Percentiles rank a stretch among this genome's conserved stretches.
These are phyloP conservation scores for Natrix natrix DNA, from an alignment of 2,797 vertebrate species.

Conservation along the genomic window DNA sequence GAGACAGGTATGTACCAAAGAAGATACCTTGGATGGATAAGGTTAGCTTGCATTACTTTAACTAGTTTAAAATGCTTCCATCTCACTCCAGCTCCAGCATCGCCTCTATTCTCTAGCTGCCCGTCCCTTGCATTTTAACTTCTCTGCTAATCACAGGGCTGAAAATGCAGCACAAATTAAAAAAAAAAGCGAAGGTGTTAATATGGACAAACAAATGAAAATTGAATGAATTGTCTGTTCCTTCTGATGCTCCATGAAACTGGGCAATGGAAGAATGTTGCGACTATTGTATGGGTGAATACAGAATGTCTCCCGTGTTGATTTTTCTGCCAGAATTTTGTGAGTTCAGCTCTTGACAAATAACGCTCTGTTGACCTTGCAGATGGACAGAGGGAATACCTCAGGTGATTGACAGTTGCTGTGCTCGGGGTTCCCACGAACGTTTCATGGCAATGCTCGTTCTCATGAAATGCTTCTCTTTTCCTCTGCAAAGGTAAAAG, in stretches of 20 bases:
- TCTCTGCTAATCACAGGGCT: slow-evolving; percentile 12
- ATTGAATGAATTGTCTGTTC: slow-evolving; percentile 46
- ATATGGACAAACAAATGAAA: slow-evolving; percentile 48
- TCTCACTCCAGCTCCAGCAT: slow-evolving; percentile 31
- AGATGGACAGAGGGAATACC: slow-evolving; percentile 35
- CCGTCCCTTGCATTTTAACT: neutral
- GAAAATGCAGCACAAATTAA: slow-evolving; percentile 27
- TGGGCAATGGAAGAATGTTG: slow-evolving; percentile 47
- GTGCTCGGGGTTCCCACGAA: neutral
- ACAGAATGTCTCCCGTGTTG: slow-evolving; percentile 55
- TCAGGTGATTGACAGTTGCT: slow-evolving; percentile 45
- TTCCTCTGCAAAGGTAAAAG: slow-evolving; percentile 25
- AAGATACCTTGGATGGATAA: neutral
- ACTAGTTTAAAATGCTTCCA: neutral
- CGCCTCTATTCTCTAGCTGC: slow-evolving; percentile 39
- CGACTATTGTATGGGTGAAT: slow-evolving; percentile 33
- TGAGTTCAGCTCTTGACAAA: slow-evolving; percentile 44
- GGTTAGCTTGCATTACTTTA: neutral
- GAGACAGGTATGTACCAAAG: neutral
- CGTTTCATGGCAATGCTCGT: neutral
- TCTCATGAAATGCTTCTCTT: neutral
- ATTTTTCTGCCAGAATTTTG: slow-evolving; percentile 63
- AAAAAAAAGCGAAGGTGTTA: neutral
- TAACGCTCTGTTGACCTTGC: slow-evolving; percentile 59
- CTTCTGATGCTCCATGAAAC: slow-evolving; percentile 16